Evolutionary conservation across 2,888 invertebrate species (phyloP), one percentile per base, ranked within the genome.

Genomic region (Vesta saturnalis): DNA sequence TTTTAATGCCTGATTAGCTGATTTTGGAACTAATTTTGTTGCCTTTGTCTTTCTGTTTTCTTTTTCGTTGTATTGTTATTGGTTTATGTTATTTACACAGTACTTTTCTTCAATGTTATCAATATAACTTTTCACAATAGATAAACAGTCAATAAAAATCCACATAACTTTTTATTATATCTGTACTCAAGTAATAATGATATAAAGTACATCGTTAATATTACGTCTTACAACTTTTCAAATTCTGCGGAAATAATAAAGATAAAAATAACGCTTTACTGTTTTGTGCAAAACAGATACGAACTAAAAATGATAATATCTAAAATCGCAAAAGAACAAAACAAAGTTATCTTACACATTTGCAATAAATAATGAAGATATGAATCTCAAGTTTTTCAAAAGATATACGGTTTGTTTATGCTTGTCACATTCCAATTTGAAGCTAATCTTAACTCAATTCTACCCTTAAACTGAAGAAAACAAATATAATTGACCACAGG

Each of bases 341-440:
- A 64, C 16, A 46, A 57, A 64, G 61, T 69, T 69, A 69, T 69
- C 61, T 61, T 65, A 47, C 54, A 61, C 65, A 58, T 52, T 65
- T 65, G 64, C 65, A 23, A 69, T 65, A 69, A 69, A 69, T 69
- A 60, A 21, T 52, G 49, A 8, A 67, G 49, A 57, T 67, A 56
- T 46, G 55, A 39, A 64, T 49, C 52, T 3, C 49, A 18, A 23
- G 16, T 46, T 43, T n/a, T 61, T 39, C 54, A 57, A 52, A 54
- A 63, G 54, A 63, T 56, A 62, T 62, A 68, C 30, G 47, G 57
- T 59, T 68, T 63, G 55, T 68, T 58, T 68, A 68, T 68, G 68
- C 68, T 35, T 49, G 68, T 68, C 64, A 64, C 68, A 64, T 63
- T 46, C 68, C 60, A 63, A 59, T 64, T 68, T 68, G 56, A 68